Evolutionary conservation across 2,888 invertebrate species (phyloP).

Genomic region (Morinoia aosen): DNA sequence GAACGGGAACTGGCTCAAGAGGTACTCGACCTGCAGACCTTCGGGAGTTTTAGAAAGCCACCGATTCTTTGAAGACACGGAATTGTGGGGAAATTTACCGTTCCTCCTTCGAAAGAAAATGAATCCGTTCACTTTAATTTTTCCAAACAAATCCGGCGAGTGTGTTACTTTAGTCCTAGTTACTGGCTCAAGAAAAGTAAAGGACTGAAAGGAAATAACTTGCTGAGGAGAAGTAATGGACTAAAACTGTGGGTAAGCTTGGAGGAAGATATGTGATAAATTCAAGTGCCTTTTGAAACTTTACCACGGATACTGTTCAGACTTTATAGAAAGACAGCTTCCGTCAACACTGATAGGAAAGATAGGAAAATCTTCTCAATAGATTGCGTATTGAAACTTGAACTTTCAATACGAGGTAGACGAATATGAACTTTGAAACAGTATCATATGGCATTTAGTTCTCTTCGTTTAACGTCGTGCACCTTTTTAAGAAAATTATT

Average conservation of each 20-base stretch:
- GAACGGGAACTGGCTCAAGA: neutral
- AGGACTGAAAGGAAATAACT: too few relatives aligned
- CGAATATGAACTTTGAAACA: neutral
- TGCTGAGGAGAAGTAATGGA: too few relatives aligned
- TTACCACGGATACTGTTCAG: neutral
- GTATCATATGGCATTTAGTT: neutral
- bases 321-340: neutral
- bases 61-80: neutral
- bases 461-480: neutral
- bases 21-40: slow-evolving; percentile 13
- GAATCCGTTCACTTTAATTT: neutral
- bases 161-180: neutral
- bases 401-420: neutral
- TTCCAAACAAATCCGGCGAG: slow-evolving; percentile 5
- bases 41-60: slow-evolving; percentile 1
- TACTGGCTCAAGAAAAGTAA: neutral
- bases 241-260: too few relatives aligned
- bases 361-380: neutral
- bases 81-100: neutral
- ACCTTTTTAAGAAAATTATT: neutral
- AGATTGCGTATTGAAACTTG: neutral
- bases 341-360: neutral
- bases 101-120: neutral
- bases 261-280: neutral
- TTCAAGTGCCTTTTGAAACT: neutral